These are phyloP conservation scores for Hemicrepidius hirtus DNA, from an alignment of 2,888 invertebrate genomes.

Conservation along the genomic window DNA sequence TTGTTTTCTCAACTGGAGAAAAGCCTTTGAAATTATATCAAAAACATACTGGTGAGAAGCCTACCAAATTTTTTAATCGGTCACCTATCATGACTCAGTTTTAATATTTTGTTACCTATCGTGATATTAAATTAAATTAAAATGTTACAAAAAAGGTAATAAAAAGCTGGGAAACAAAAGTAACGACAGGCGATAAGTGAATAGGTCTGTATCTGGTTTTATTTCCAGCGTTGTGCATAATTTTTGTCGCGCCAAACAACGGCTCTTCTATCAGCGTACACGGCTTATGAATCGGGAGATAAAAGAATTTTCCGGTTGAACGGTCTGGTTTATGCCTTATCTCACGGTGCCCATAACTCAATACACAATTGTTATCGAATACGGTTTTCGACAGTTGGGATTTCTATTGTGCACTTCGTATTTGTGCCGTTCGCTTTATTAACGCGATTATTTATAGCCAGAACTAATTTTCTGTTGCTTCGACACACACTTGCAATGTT, in stretches of 20 bases:
- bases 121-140: too few species aligned
- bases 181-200: not conserved
- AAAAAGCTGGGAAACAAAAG: not conserved
- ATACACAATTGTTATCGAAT: constrained; percentile 48
- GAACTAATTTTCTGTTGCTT: constrained; percentile 19
- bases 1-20: not conserved
- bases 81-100: too few species aligned
- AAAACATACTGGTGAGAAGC: not conserved
- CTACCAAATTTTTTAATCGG: too few species aligned
- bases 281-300: constrained; percentile 41
- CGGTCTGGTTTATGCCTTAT: constrained; percentile 39
- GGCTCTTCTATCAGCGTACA: constrained; percentile 10
- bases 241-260: constrained; percentile 18
- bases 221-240: constrained; percentile 11
- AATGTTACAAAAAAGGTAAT: not conserved
- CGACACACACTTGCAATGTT: too few species aligned
- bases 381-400: constrained; percentile 41
- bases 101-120: too few species aligned
- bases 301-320: constrained; percentile 50
- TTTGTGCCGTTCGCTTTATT: constrained; percentile 15
- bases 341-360: constrained; percentile 44
- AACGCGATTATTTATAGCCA: constrained; percentile 17
- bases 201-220: not conserved
- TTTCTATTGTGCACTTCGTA: constrained; percentile 27
- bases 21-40: not conserved